Base-by-base conservation (phyloP, 2,113 vertebrate genomes). In the Ciconia maguari region DNA sequence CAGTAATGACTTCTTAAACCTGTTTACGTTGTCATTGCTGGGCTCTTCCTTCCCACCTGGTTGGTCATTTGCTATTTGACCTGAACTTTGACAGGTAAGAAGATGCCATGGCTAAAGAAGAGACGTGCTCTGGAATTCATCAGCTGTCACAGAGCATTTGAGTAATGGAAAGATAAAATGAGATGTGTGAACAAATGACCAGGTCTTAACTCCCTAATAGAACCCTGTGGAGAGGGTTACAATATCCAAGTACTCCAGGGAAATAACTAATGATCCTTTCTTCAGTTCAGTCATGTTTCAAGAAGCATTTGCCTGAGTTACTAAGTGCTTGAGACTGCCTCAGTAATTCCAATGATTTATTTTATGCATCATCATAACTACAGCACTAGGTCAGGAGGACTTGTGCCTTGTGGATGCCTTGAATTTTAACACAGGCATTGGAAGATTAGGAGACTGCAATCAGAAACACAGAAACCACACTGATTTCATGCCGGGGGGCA, bases 241-340 rank as follows among this genome's bases (percentile, higher is more conserved):
- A 70, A 87, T 77, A 95, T 61, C 84, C 69, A 94, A 66, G 83
- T 94, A 95, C 96, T 95, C 87, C 41, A 66, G 93, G 94, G 93
- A 97, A 89, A 97, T 96, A 97, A 94, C 58, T 96, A 95, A 97
- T 91, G 87, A 94, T 87, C 61, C 66, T 89, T 97, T 92, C 81
- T 94, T 94, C 81, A 72, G 86, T 46, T 88, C 93, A 82, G 89
- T 94, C 97, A 93, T 94, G 93, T 94, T 97, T 97, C 91, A 94
- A 94, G 91, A 95, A 94, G 74, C 30, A 84, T 94, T 91, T 14
- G 62, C 70, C 72, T 49, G 81, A 95, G 81, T 89, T 94, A 90
- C 94, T 91, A 94, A 96, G 94, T 93, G 95, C 93, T 89, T 87
- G 62, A 95, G 81, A 96, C 81, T 82, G 87, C 93, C 87, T 94